phyloP scores from a whole-genome alignment of 2,888 invertebrate genomes.

The Allacma fusca region DNA sequence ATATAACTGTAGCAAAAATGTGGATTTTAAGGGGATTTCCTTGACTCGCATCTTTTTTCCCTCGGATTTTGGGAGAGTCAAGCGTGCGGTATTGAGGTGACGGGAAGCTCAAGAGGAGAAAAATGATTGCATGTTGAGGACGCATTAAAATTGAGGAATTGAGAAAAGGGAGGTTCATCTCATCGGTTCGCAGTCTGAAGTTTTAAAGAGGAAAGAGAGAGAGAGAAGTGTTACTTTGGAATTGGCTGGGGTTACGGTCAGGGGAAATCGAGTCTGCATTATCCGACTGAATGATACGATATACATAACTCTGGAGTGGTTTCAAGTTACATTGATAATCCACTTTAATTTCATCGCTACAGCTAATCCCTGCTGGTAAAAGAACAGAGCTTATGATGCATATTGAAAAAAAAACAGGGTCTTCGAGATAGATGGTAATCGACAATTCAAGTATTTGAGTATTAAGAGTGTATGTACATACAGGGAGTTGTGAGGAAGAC shows the following conservation, averaged over 20 bases:
- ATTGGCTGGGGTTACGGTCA: conserved; percentile 36
- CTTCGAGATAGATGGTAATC: too few species aligned
- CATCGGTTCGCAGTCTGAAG: conserved; percentile 18
- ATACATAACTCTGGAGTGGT: too few species aligned
- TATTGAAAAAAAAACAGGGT: too few species aligned
- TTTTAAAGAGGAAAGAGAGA: background rate
- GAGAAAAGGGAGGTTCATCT: conserved; percentile 32
- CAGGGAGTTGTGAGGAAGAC: too few species aligned
- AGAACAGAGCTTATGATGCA: too few species aligned
- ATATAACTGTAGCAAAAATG: background rate
- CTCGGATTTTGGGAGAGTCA: background rate
- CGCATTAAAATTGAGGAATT: conserved; percentile 27
- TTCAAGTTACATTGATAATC: too few species aligned
- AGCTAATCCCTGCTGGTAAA: too few species aligned
- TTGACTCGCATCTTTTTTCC: background rate
- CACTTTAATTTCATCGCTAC: too few species aligned
- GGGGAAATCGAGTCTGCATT: conserved; percentile 10
- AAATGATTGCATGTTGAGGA: conserved; percentile 42
- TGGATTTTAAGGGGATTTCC: background rate
- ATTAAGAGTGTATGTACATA: too few species aligned
- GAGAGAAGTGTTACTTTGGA: conserved; percentile 14
- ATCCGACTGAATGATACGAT: background rate
- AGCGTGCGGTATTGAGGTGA: background rate
- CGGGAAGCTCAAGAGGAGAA: conserved; percentile 15
- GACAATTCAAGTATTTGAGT: too few species aligned